These are phyloP conservation scores for Drosophila koepferae DNA, from an alignment of 2,888 invertebrate species.

Conservation along the genomic window DNA sequence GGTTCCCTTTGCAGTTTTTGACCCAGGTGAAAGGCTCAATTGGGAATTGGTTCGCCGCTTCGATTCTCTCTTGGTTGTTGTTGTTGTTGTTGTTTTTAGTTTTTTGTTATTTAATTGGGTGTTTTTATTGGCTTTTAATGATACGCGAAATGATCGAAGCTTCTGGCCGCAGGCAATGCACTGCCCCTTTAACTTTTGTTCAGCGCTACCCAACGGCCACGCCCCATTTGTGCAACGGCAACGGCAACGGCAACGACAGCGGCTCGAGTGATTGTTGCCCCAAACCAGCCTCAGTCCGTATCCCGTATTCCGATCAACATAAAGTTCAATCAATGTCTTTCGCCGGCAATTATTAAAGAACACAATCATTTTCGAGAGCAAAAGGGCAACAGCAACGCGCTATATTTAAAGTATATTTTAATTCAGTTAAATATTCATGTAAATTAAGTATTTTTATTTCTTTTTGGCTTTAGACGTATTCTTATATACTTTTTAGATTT, in stretches of 20 bases:
- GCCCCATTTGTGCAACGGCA: conserved; percentile 46
- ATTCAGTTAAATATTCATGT: conserved; percentile 11
- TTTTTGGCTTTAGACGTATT: not conserved
- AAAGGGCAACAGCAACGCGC: not conserved
- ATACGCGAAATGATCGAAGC: conserved; percentile 80
- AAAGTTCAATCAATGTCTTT: conserved; percentile 73
- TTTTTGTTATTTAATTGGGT: conserved; percentile 76
- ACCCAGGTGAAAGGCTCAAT: conserved; percentile 76
- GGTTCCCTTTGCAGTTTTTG: conserved; percentile 14
- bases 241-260: conserved; percentile 36
- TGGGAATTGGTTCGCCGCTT: conserved; percentile 73
- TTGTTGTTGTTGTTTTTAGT: conserved; percentile 9
- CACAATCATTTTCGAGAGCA: conserved; percentile 41
- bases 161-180: conserved; percentile 63
- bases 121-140: conserved; percentile 80
- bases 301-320: conserved; percentile 59
- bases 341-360: conserved; percentile 56
- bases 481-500: not conserved
- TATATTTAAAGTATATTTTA: conserved; percentile 18
- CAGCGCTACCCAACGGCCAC: conserved; percentile 50
- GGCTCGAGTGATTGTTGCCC: conserved; percentile 1
- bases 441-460: not conserved
- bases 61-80: conserved; percentile 29
- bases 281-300: conserved; percentile 16
- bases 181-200: conserved; percentile 43